A percentile compares a stretch with the other conserved stretches of the same genome.
phyloP scores from a whole-genome alignment of 2,888 invertebrate species.

The Epiblema foenella region DNA sequence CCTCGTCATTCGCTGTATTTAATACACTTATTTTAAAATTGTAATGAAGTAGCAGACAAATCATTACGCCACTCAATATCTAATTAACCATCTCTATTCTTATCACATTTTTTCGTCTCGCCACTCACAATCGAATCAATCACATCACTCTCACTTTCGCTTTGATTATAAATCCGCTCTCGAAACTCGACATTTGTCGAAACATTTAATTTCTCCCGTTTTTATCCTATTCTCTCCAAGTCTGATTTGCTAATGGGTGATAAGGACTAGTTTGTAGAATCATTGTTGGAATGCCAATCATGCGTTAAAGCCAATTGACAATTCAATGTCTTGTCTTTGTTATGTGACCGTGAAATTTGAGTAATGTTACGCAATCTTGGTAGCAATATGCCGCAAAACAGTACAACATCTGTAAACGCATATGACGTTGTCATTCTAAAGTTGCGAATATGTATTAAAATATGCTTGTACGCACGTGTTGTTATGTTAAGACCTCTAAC shows the following conservation, averaged over 20 bases:
- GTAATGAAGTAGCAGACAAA: slow-evolving; percentile 27
- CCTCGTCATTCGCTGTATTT: not conserved
- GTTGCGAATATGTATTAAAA: slow-evolving; percentile 19
- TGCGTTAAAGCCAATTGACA: slow-evolving; percentile 52
- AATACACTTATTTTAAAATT: slow-evolving; percentile 15
- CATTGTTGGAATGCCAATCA: slow-evolving; percentile 49
- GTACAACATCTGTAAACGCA: not conserved
- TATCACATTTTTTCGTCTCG: slow-evolving; percentile 52
- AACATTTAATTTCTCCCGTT: slow-evolving; percentile 10
- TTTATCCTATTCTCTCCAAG: slow-evolving; percentile 9
- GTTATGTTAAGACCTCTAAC: slow-evolving; percentile 36
- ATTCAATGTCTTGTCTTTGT: slow-evolving; percentile 53
- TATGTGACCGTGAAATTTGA: slow-evolving; percentile 43
- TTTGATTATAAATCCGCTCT: slow-evolving; percentile 60
- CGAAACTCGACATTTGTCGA: slow-evolving; percentile 23
- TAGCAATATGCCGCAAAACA: slow-evolving; percentile 3
- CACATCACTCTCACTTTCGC: slow-evolving; percentile 65
- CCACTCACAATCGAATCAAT: slow-evolving; percentile 37
- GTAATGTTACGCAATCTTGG: slow-evolving; percentile 5
- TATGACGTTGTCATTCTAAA: slow-evolving; percentile 2
- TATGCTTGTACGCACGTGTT: slow-evolving; percentile 40
- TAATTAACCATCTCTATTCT: slow-evolving; percentile 49
- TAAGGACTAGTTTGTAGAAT: slow-evolving; percentile 12
- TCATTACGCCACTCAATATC: slow-evolving; percentile 36
- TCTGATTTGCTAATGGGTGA: slow-evolving; percentile 1